A percentile compares a stretch with the other conserved stretches of the same genome.
Conservation (phyloP, 1,140 invertebrate genomes). For the Eurosta solidaginis region DNA sequence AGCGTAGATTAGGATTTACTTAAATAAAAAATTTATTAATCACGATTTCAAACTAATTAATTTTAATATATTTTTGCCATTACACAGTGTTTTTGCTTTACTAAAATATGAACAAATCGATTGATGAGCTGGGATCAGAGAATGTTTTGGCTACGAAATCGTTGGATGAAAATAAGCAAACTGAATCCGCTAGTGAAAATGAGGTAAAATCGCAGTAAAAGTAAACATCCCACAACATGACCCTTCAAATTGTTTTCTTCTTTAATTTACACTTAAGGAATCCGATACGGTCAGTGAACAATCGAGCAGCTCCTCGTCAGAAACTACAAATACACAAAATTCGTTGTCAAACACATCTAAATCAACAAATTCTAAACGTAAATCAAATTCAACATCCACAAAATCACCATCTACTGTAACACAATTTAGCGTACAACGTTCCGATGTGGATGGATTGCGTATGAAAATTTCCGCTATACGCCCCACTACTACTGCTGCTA, state of each 20-base stretch:
- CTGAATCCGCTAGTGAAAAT: slow-evolving; percentile 56
- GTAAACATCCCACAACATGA: too few species aligned
- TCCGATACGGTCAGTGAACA: slow-evolving; percentile 54
- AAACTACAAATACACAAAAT: slow-evolving; percentile 31
- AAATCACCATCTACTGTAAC: slow-evolving; percentile 40
- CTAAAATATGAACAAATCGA: slow-evolving; percentile 57
- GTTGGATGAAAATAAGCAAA: slow-evolving; percentile 37
- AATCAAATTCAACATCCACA: slow-evolving; percentile 5
- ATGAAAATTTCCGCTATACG: slow-evolving; percentile 58
- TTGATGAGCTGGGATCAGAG: slow-evolving; percentile 53
- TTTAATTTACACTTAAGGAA: slow-evolving; percentile 39
- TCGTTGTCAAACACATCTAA: background rate
- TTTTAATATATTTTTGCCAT: background rate
- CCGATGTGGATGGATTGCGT: slow-evolving; percentile 52
- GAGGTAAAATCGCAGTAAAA: slow-evolving; percentile 40
- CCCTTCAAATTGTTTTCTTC: background rate
- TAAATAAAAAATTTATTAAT: too few species aligned
- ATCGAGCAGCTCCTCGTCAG: slow-evolving; percentile 40
- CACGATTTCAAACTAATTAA: background rate
- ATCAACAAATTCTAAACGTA: background rate
- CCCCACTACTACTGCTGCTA: slow-evolving; percentile 19
- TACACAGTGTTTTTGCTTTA: slow-evolving; percentile 24
- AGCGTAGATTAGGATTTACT: too few species aligned
- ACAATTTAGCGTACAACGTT: slow-evolving; percentile 57
- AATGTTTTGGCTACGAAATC: slow-evolving; percentile 55